phyloP scores from a whole-genome alignment of 2,888 invertebrate species.

The Fragum sueziense region DNA sequence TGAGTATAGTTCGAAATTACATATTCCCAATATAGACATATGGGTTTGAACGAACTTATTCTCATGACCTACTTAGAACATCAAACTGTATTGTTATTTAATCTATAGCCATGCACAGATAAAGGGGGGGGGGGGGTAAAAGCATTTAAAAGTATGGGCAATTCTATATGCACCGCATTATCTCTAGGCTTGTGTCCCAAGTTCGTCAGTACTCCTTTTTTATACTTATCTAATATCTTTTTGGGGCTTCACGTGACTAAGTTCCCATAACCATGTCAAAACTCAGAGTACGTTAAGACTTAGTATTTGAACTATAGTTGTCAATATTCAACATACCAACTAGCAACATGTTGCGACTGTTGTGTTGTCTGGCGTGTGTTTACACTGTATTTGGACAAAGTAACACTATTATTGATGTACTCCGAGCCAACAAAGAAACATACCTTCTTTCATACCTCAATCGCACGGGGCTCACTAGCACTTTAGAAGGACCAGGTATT shows the following conservation, averaged over 20 bases:
- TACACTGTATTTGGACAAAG: slow-evolving; percentile 23
- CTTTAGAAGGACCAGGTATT: slow-evolving; percentile 28
- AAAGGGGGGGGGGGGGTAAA: too few species aligned
- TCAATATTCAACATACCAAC: neutral
- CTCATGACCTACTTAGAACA: neutral
- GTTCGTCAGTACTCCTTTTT: too few species aligned
- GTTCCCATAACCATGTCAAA: too few species aligned
- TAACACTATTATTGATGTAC: slow-evolving; percentile 39
- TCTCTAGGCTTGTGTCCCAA: too few species aligned
- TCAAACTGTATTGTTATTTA: too few species aligned
- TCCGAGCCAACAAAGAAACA: slow-evolving; percentile 34
- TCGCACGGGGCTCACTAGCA: slow-evolving; percentile 57
- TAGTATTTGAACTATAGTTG: neutral
- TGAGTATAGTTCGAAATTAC: neutral
- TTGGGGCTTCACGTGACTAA: too few species aligned
- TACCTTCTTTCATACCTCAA: slow-evolving; percentile 51
- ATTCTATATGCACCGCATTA: too few species aligned
- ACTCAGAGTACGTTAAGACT: neutral
- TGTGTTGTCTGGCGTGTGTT: neutral
- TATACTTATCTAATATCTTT: too few species aligned
- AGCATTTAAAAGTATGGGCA: too few species aligned
- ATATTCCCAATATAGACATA: neutral
- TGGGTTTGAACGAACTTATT: neutral
- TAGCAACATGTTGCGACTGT: neutral
- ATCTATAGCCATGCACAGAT: too few species aligned